Evolutionary conservation across 2,797 vertebrate genomes (phyloP), one percentile per base, ranked within the genome.

Genomic region (Acrocephalus scirpaceus): DNA sequence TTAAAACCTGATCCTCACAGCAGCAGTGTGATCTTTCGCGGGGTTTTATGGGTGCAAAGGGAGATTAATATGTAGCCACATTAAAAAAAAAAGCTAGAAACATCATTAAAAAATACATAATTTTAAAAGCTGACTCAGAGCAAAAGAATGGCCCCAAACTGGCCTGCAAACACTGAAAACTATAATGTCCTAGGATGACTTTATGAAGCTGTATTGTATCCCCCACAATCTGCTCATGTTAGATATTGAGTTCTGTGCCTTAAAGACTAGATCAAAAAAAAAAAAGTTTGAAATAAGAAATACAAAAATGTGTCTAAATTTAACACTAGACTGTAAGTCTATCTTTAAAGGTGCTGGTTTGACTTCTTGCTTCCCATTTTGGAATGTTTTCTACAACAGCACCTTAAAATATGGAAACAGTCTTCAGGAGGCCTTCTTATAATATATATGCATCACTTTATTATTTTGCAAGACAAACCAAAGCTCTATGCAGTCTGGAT

Each of bases 1-100:
- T 42, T 64, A 74, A 90, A 83, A 80, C 14, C 29, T 9, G 23
- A 27, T 66, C 36, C 70, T 65, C 74, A 65, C 10, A 78, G 47
- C 23, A 78, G 60, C 23, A 79, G 32, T 0, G 0, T 23, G 20
- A 56, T 34, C 16, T 53, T 66, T 53, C 13, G 25, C 1, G 0
- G 8, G 38, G 2, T 71, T 94, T 81, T 56, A 44, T 19, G 30
- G 19, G 30, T 70, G 34, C 16, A 84, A 88, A 58, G 29, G 13
- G 56, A 80, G 36, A 76, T 70, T 54, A 56, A 61, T 42, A 67
- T 36, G 26, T 1, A 86, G 13, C 36, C 25, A n/a, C 18, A 42
- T 40, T 2, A 60, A 90, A 34, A 50, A 26, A 29, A 58, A 74
- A 47, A 70, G 4, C 16, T 29, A 67, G 42, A 87, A 90, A 36